These are phyloP conservation scores for Aspiorhynchus laticeps DNA, from an alignment of 2,113 vertebrate genomes.

Conservation along the genomic window DNA sequence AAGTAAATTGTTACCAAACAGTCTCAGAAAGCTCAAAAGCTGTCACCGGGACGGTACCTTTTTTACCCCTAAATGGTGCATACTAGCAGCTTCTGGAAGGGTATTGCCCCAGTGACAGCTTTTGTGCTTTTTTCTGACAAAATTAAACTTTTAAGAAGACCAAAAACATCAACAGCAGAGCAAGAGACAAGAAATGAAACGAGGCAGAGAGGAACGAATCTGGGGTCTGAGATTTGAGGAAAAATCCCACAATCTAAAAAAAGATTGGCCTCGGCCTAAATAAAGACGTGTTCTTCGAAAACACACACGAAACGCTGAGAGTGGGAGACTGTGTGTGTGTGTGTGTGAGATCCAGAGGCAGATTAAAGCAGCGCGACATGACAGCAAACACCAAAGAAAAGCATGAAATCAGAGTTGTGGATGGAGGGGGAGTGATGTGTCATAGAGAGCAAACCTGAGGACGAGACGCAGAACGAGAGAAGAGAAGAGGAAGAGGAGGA, in stretches of 20 bases:
- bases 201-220: conserved; percentile 49
- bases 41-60: neutral
- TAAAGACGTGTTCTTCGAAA: conserved; percentile 77
- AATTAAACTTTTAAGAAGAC: neutral
- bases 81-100: neutral
- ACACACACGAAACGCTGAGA: conserved; percentile 62
- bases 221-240: conserved; percentile 70
- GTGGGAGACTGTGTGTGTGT: conserved; percentile 52
- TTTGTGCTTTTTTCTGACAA: neutral
- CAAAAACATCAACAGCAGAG: neutral
- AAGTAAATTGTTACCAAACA: too few species aligned
- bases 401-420: conserved; percentile 19
- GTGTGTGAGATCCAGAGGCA: conserved; percentile 57
- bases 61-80: neutral
- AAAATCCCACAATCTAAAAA: conserved; percentile 63
- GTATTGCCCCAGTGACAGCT: neutral
- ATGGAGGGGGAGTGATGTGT: conserved; percentile 19
- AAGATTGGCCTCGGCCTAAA: conserved; percentile 66
- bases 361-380: conserved; percentile 31
- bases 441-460: conserved; percentile 45
- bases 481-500: conserved; percentile 42
- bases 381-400: conserved; percentile 61
- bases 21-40: too few species aligned
- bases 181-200: neutral
- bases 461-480: conserved; percentile 57